These are phyloP conservation scores for Incurvaria masculella DNA, from an alignment of 2,888 invertebrate genomes.

Conservation along the genomic window DNA sequence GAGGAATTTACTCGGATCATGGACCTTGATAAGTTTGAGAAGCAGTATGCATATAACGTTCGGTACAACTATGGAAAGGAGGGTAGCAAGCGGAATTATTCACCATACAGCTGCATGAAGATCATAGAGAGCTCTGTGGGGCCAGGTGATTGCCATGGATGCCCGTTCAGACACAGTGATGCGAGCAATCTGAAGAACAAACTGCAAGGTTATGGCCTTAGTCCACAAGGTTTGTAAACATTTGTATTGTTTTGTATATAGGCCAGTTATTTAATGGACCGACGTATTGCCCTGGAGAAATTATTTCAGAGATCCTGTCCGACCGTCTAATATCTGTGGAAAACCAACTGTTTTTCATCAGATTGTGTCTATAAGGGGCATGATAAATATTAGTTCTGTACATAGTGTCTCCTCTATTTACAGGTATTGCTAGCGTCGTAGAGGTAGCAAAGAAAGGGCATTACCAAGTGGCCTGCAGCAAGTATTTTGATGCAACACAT, in stretches of 20 bases:
- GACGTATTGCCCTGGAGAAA: too few species aligned
- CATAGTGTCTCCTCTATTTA: constrained; percentile 24
- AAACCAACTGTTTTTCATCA: too few species aligned
- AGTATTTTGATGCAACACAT: constrained; percentile 77
- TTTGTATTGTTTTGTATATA: too few species aligned
- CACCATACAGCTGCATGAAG: constrained; percentile 88
- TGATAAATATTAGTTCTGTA: constrained; percentile 1
- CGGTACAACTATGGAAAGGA: constrained; percentile 95
- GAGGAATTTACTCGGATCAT: constrained; percentile 85
- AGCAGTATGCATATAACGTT: constrained; percentile 86
- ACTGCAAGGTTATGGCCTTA: constrained; percentile 64
- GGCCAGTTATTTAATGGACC: too few species aligned
- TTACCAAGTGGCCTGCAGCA: constrained; percentile 86
- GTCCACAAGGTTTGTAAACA: constrained; percentile 57
- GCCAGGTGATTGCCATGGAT: constrained; percentile 87
- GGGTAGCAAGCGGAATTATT: constrained; percentile 85
- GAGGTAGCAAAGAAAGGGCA: constrained; percentile 73
- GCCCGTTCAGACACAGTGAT: constrained; percentile 88
- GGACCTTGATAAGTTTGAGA: constrained; percentile 87
- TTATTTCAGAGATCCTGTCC: too few species aligned
- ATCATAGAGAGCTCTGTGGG: constrained; percentile 77
- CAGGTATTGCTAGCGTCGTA: constrained; percentile 68
- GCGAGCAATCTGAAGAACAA: constrained; percentile 65
- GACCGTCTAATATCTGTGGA: too few species aligned
- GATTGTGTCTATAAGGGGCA: too few species aligned